phyloP scores from a whole-genome alignment of 2,888 invertebrate species.

The Pristionchus mayeri region DNA sequence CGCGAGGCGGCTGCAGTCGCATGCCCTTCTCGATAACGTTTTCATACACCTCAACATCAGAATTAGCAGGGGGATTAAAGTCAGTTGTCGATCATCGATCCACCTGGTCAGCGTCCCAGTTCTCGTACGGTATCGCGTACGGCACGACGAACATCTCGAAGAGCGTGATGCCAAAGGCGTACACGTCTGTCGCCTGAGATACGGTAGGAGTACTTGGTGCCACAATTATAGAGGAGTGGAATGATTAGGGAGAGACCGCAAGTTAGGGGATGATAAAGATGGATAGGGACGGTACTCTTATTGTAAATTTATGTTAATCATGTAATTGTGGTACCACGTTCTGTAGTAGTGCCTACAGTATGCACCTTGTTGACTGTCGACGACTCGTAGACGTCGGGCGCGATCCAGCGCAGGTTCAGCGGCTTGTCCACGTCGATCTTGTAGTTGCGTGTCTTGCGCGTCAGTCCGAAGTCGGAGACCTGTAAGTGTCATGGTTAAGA shows the following conservation, averaged over 20 bases:
- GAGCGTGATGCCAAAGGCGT: constrained; percentile 58
- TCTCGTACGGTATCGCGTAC: constrained; percentile 55
- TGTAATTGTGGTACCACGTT: not conserved
- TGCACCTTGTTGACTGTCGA: constrained; percentile 53
- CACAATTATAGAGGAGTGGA: too few species aligned
- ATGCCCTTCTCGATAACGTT: constrained; percentile 56
- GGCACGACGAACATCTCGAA: constrained; percentile 55
- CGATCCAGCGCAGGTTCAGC: constrained; percentile 59
- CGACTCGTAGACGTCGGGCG: constrained; percentile 57
- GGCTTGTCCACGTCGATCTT: constrained; percentile 58
- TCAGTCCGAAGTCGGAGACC: constrained; percentile 60
- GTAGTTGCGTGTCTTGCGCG: constrained; percentile 55
- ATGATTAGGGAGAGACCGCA: too few species aligned
- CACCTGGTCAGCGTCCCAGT: constrained; percentile 57
- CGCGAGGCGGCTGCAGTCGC: constrained; percentile 52
- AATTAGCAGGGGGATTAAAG: too few species aligned
- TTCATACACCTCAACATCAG: constrained; percentile 53
- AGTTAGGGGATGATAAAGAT: not conserved
- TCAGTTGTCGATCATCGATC: too few species aligned
- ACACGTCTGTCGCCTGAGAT: constrained; percentile 56
- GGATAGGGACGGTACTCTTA: too few species aligned
- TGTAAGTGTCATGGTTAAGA: not conserved
- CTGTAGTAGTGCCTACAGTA: not conserved
- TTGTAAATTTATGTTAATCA: too few species aligned
- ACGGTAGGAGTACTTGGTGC: not conserved